These are phyloP conservation scores for Elegia similella DNA, from an alignment of 2,888 invertebrate species.

Conservation along the genomic window DNA sequence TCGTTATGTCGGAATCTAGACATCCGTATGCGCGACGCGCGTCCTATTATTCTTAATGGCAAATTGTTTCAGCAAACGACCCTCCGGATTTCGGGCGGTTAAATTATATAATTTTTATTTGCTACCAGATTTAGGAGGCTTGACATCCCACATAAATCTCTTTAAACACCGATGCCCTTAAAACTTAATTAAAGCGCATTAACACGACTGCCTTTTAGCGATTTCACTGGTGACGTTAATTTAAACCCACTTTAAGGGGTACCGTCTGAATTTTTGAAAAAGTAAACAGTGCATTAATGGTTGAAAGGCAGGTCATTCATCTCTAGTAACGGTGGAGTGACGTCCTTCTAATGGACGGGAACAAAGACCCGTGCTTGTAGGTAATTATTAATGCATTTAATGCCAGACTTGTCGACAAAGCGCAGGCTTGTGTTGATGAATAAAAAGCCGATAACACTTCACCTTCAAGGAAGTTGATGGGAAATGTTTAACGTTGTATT, in stretches of 20 bases:
- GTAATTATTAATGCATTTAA: slow-evolving; percentile 52
- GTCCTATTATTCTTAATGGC: slow-evolving; percentile 13
- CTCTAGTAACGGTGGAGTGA: slow-evolving; percentile 52
- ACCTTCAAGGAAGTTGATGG: neutral
- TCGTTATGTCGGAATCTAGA: slow-evolving; percentile 7
- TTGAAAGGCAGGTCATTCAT: slow-evolving; percentile 56
- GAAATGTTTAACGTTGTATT: neutral
- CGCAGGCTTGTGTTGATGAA: slow-evolving; percentile 13
- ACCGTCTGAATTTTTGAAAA: slow-evolving; percentile 36
- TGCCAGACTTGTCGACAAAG: slow-evolving; percentile 29
- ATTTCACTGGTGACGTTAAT: slow-evolving; percentile 13
- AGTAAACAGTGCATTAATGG: slow-evolving; percentile 46
- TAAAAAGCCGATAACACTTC: slow-evolving; percentile 5
- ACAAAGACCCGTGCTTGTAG: slow-evolving; percentile 46
- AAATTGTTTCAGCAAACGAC: slow-evolving; percentile 13
- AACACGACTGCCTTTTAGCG: slow-evolving; percentile 12
- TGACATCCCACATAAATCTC: slow-evolving; percentile 1
- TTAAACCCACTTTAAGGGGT: slow-evolving; percentile 11
- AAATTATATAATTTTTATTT: slow-evolving; percentile 17
- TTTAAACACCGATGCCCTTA: slow-evolving; percentile 12
- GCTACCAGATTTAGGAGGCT: slow-evolving; percentile 12
- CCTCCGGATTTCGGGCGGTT: slow-evolving; percentile 5
- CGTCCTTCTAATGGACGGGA: slow-evolving; percentile 51
- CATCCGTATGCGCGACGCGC: slow-evolving; percentile 11
- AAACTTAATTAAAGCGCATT: slow-evolving; percentile 18